Evolutionary conservation across 1,140 invertebrate genomes (phyloP), one percentile per base, ranked within the genome.

Genomic region (Aricia agestis): DNA sequence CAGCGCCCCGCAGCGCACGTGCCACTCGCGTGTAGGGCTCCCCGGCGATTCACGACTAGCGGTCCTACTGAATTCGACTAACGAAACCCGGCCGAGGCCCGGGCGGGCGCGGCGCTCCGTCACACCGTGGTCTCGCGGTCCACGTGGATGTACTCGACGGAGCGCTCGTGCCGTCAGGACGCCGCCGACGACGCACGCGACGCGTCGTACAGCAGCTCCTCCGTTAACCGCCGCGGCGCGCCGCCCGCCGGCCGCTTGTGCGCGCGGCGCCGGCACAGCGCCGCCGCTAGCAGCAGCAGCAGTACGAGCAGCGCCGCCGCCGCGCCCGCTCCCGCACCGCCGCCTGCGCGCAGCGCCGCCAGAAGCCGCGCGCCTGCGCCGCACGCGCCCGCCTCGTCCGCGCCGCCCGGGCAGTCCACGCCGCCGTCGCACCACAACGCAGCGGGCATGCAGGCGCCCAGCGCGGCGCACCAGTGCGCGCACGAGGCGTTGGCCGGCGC

Each of bases 81-180:
- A 70, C 19, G 19, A 68, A 19, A 19, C 63, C 52, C 42, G 67
- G 42, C 74, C 25, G 25, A 25, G 63, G 61, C 61, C 19, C 58
- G 61, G 72, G 68, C 66, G 57, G 36, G 25, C 18, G 66, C 66
- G 66, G 84, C 86, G 85, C 86, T 83, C 84, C 85, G 88, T 95
- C 94, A 97, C 93, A 97, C 96, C 74, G 96, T 97, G 79, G 96
- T 97, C 92, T 97, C 96, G 84, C 96, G 95, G 93, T 97, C 96
- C 87, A 97, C 95, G 92, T 97, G 95, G 82, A 97, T 97, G 85
- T 96, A 97, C 86, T 97, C 96, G 93, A 97, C 96, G 93, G 95
- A 96, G 91, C 96, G 95, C 90, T 95, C 94, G 85, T 95, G 95
- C 79, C 96, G 96, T 95, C 96, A 97, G 94, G 96, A 97, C 83